Evolutionary conservation across 2,113 vertebrate genomes (phyloP).

Genomic region (Xiphophorus couchianus): DNA sequence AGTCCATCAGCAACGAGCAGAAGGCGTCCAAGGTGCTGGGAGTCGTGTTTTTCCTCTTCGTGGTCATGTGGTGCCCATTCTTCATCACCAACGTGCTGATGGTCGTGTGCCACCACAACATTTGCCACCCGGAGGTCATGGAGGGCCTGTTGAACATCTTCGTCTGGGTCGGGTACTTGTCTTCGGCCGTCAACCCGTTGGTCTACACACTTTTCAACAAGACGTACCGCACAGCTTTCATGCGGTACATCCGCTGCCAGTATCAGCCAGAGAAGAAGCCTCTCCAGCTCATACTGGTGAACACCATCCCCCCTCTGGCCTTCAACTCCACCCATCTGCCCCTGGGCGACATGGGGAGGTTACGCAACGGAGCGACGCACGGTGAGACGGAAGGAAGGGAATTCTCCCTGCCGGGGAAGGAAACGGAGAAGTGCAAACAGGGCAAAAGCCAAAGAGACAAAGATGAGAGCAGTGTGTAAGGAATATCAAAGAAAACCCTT

Average conservation of each 20-base stretch:
- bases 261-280: constrained; percentile 91
- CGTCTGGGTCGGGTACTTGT: constrained; percentile 97
- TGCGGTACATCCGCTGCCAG: constrained; percentile 89
- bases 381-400: background rate
- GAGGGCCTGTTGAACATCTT: constrained; percentile 90
- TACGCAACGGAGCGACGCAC: constrained; percentile 72
- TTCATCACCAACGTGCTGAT: constrained; percentile 96
- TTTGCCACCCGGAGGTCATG: constrained; percentile 83
- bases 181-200: constrained; percentile 93
- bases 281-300: constrained; percentile 91
- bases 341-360: constrained; percentile 71
- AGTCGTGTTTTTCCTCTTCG: constrained; percentile 96
- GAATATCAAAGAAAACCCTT: background rate
- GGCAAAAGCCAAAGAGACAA: constrained; percentile 10
- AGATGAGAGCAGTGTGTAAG: constrained; percentile 68
- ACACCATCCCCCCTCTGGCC: constrained; percentile 91
- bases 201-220: constrained; percentile 96
- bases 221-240: constrained; percentile 92
- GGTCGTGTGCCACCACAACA: constrained; percentile 85
- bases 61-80: constrained; percentile 98
- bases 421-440: background rate
- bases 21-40: constrained; percentile 97
- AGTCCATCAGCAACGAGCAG: constrained; percentile 96
- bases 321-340: constrained; percentile 88
- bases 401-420: constrained; percentile 13